Percentiles rank a stretch among this genome's conserved stretches.
These are phyloP conservation scores for Podarcis muralis DNA, from an alignment of 2,113 vertebrate genomes.

Conservation along the genomic window DNA sequence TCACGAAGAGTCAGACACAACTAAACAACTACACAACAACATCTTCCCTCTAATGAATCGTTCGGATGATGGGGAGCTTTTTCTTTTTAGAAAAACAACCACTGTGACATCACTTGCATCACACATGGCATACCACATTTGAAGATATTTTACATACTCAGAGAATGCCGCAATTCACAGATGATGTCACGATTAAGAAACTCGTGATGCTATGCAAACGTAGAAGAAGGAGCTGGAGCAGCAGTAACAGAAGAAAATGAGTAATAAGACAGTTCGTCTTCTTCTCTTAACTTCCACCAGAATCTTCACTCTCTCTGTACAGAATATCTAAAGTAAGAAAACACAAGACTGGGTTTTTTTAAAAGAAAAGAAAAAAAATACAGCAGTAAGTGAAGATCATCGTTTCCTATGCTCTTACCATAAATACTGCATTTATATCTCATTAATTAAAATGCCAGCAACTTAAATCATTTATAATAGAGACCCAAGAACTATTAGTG, in stretches of 20 bases:
- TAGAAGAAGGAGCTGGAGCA: not conserved
- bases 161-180: not conserved
- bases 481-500: slow-evolving; percentile 58
- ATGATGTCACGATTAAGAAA: too few species aligned
- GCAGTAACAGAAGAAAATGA: not conserved
- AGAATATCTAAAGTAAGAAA: slow-evolving; percentile 19
- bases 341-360: slow-evolving; percentile 14
- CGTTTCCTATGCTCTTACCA: slow-evolving; percentile 45
- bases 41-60: not conserved
- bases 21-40: too few species aligned
- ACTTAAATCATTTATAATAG: slow-evolving; percentile 69
- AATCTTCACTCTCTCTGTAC: not conserved
- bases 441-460: slow-evolving; percentile 63
- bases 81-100: not conserved
- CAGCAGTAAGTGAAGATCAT: slow-evolving; percentile 28
- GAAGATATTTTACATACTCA: not conserved
- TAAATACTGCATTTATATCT: slow-evolving; percentile 61
- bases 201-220: not conserved
- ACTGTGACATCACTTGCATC: not conserved
- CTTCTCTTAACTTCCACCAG: not conserved
- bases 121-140: too few species aligned
- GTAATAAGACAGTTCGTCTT: not conserved
- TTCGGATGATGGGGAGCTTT: not conserved
- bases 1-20: too few species aligned
- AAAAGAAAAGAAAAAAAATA: not conserved